Evolutionary conservation across 2,797 vertebrate genomes (phyloP).

Genomic region (Eulemur mongoz): DNA sequence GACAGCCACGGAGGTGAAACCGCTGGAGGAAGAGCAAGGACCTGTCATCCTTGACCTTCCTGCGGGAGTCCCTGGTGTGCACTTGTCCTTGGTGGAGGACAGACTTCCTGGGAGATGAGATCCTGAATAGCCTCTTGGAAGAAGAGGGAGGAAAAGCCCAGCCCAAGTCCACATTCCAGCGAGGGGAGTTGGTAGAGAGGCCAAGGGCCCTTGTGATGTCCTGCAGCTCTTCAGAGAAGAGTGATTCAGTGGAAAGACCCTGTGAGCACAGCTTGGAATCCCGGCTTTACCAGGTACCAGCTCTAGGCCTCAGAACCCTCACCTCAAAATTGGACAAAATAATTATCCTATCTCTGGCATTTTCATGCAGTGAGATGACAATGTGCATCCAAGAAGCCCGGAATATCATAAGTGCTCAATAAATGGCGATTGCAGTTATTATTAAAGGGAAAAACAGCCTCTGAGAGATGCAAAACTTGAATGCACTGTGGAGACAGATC

Average conservation of each 20-base stretch:
- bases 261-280: rapidly evolving
- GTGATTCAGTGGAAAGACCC: rapidly evolving
- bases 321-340: not conserved
- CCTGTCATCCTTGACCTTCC: not conserved
- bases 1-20: not conserved
- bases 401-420: not conserved
- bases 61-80: rapidly evolving
- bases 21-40: rapidly evolving
- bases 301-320: not conserved
- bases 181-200: not conserved
- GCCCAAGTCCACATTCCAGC: not conserved
- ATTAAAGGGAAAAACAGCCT: not conserved
- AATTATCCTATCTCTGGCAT: not conserved
- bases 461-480: not conserved
- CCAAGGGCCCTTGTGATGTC: rapidly evolving
- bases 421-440: not conserved
- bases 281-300: not conserved
- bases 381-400: too few relatives aligned
- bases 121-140: not conserved
- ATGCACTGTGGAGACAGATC: not conserved
- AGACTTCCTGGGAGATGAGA: not conserved
- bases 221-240: not conserved
- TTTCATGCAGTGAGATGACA: not conserved
- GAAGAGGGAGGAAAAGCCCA: not conserved
- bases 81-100: not conserved